Conservation (phyloP, 2,888 invertebrate genomes). For the Conomelus anceps region DNA sequence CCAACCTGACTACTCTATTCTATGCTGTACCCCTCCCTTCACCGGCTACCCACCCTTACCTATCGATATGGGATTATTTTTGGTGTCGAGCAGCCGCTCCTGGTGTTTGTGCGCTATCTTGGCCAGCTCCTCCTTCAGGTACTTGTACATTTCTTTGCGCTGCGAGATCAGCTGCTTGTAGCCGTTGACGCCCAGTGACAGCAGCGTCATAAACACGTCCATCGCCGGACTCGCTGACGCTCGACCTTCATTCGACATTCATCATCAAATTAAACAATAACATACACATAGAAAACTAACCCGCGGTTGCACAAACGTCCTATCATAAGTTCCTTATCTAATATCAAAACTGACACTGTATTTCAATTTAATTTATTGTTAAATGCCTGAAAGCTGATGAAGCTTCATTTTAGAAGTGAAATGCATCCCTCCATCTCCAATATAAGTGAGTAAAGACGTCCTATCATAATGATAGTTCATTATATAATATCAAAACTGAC, state of each 20-base stretch:
- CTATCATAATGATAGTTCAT: too few species aligned
- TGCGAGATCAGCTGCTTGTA: conserved; percentile 54
- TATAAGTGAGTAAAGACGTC: too few species aligned
- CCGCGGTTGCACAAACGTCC: too few species aligned
- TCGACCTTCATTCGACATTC: conserved; percentile 56
- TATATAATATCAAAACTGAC: too few species aligned
- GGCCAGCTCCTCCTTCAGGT: conserved; percentile 51
- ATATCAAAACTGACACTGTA: too few species aligned
- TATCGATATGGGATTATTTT: conserved; percentile 64
- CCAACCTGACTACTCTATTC: neutral
- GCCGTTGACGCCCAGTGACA: conserved; percentile 60
- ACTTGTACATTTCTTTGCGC: conserved; percentile 54
- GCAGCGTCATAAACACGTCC: conserved; percentile 68
- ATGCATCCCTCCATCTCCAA: too few species aligned
- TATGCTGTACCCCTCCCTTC: neutral
- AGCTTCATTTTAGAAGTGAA: too few species aligned
- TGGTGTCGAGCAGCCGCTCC: conserved; percentile 53
- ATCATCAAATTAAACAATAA: too few species aligned
- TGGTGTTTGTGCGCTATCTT: conserved; percentile 50
- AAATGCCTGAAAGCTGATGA: too few species aligned
- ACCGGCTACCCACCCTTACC: conserved; percentile 50
- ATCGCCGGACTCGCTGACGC: conserved; percentile 63
- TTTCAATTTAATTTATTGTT: too few species aligned
- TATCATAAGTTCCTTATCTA: too few species aligned
- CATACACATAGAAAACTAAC: too few species aligned